These are phyloP conservation scores for Petrolisthes cinctipes DNA, from an alignment of 2,888 invertebrate species.

Conservation along the genomic window DNA sequence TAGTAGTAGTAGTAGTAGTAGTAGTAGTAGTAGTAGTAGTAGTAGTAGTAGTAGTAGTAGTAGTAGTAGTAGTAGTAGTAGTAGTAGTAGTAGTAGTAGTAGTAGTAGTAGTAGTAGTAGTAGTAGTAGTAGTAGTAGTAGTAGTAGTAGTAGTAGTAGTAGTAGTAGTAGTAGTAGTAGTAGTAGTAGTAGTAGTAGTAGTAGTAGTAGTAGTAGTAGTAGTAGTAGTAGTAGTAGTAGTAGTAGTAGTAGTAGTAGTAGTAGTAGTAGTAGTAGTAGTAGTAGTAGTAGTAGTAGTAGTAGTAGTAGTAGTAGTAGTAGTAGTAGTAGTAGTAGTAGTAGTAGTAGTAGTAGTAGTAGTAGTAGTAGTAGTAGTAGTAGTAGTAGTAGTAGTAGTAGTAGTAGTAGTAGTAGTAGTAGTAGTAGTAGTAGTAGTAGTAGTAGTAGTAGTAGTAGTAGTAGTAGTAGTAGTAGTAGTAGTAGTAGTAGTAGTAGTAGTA, in stretches of 20 bases:
- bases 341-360: conserved; percentile 25
- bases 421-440: conserved; percentile 29
- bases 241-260: conserved; percentile 28
- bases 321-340: conserved; percentile 27
- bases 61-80: no score
- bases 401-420: conserved; percentile 25
- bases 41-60: no score
- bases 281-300: conserved; percentile 29
- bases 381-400: conserved; percentile 25
- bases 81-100: no score
- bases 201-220: conserved; percentile 28
- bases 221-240: conserved; percentile 25
- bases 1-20: no score
- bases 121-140: conserved; percentile 9
- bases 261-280: conserved; percentile 25
- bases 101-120: conserved; percentile 2
- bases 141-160: conserved; percentile 4
- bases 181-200: conserved; percentile 12
- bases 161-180: neutral
- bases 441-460: conserved; percentile 30
- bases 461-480: conserved; percentile 31
- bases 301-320: conserved; percentile 22
- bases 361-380: conserved; percentile 27
- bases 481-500: conserved; percentile 7
- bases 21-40: no score